Conservation (phyloP, 1,140 invertebrate genomes). For the Zaprionus taronus region DNA sequence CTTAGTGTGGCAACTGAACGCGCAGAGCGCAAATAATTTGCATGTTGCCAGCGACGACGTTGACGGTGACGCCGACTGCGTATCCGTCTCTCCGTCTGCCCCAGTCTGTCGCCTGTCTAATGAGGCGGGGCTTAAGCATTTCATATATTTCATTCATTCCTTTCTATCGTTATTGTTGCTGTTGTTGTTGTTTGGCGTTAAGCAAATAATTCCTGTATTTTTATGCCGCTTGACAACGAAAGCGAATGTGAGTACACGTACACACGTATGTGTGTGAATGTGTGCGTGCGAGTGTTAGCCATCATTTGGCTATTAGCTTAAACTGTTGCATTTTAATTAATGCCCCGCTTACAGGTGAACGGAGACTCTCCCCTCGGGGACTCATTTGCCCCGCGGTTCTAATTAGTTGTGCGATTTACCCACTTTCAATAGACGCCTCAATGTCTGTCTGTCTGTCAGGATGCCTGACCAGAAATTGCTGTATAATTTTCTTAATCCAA, state of each 20-base stretch:
- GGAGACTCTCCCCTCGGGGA: slow-evolving; percentile 19
- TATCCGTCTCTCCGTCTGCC: not conserved
- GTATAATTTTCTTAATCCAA: slow-evolving; percentile 1
- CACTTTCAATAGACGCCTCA: slow-evolving; percentile 4
- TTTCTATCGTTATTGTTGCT: slow-evolving; percentile 4
- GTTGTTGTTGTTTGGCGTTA: slow-evolving; percentile 29
- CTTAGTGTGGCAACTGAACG: slow-evolving; percentile 60
- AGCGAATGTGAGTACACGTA: not conserved
- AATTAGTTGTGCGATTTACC: slow-evolving; percentile 58
- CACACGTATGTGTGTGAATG: not conserved
- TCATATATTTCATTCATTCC: slow-evolving; percentile 35
- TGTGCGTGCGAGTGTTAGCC: slow-evolving; percentile 2
- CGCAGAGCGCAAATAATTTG: slow-evolving; percentile 59
- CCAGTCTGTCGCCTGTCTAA: slow-evolving; percentile 13
- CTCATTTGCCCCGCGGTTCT: slow-evolving; percentile 25
- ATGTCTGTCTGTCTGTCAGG: not conserved
- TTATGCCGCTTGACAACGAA: slow-evolving; percentile 54
- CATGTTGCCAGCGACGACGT: slow-evolving; percentile 50
- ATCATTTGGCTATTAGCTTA: slow-evolving; percentile 61
- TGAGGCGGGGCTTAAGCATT: slow-evolving; percentile 46
- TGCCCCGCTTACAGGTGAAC: slow-evolving; percentile 24
- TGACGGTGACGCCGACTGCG: not conserved
- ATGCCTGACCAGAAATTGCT: not conserved
- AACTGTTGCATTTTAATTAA: slow-evolving; percentile 78
- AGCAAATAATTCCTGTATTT: slow-evolving; percentile 73